phyloP scores from a whole-genome alignment of 2,888 invertebrate genomes.

The Machimus atricapillus region DNA sequence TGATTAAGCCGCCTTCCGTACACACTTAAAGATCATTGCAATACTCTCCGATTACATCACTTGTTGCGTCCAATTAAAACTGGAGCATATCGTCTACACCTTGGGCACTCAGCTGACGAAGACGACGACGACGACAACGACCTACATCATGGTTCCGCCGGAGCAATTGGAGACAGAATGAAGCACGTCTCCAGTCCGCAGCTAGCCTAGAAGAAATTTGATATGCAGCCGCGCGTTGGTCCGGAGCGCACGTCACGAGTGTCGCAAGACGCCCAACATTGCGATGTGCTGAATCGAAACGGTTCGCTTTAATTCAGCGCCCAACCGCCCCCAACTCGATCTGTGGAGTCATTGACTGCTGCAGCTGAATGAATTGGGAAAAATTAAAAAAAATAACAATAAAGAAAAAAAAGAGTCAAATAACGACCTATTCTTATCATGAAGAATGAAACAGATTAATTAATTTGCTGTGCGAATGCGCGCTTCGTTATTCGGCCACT shows the following conservation, averaged over 20 bases:
- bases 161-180: conserved; percentile 12
- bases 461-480: not conserved
- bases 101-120: conserved; percentile 27
- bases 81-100: conserved; percentile 30
- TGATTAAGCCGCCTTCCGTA: conserved; percentile 18
- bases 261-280: not conserved
- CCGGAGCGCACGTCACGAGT: not conserved
- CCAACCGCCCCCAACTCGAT: not conserved
- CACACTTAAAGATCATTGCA: conserved; percentile 22
- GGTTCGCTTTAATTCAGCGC: not conserved
- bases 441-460: not conserved
- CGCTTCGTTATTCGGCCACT: not conserved
- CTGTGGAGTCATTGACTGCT: not conserved
- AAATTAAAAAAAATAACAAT: not conserved
- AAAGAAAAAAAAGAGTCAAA: not conserved
- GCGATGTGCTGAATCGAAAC: not conserved
- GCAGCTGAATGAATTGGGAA: not conserved
- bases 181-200: not conserved
- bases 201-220: not conserved
- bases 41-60: conserved; percentile 13
- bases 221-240: not conserved
- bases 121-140: not conserved
- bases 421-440: not conserved
- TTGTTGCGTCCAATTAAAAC: conserved; percentile 32
- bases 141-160: conserved; percentile 17